Conservation (phyloP, 2,888 invertebrate species). For the Lydus trimaculatus region DNA sequence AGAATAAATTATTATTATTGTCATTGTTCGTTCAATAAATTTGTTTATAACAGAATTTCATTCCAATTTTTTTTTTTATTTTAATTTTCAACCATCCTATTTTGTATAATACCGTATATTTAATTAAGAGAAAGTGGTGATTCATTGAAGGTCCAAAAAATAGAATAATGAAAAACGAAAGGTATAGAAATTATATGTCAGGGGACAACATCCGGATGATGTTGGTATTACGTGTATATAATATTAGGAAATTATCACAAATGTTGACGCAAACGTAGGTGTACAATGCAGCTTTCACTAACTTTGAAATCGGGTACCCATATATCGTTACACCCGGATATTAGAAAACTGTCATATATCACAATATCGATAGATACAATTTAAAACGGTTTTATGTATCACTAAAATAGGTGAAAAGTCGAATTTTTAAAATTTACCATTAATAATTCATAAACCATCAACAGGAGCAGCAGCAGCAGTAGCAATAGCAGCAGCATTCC, state of each 20-base stretch:
- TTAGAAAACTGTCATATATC: conserved; percentile 36
- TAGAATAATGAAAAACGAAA: conserved; percentile 4
- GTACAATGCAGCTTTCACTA: conserved; percentile 42
- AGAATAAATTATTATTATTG: not conserved
- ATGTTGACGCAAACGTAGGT: conserved; percentile 25
- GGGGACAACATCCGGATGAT: conserved; percentile 13
- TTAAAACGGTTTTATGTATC: not conserved
- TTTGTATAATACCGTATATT: not conserved
- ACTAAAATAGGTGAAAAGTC: not conserved
- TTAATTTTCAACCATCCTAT: not conserved
- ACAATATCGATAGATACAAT: not conserved
- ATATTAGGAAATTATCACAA: conserved; percentile 14
- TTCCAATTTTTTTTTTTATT: no score
- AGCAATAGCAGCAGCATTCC: no score
- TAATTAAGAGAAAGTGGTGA: conserved; percentile 8
- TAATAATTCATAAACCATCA: not conserved
- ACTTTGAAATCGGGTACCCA: conserved; percentile 44
- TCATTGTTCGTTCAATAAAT: not conserved
- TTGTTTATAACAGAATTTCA: not conserved
- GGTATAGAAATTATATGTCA: not conserved
- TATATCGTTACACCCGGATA: conserved; percentile 49
- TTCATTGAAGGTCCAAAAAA: conserved; percentile 4
- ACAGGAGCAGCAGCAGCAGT: no score
- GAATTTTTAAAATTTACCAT: not conserved
- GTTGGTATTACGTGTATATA: conserved; percentile 18